Conservation (phyloP, 1,140 invertebrate genomes). For the Thrips palmi region DNA sequence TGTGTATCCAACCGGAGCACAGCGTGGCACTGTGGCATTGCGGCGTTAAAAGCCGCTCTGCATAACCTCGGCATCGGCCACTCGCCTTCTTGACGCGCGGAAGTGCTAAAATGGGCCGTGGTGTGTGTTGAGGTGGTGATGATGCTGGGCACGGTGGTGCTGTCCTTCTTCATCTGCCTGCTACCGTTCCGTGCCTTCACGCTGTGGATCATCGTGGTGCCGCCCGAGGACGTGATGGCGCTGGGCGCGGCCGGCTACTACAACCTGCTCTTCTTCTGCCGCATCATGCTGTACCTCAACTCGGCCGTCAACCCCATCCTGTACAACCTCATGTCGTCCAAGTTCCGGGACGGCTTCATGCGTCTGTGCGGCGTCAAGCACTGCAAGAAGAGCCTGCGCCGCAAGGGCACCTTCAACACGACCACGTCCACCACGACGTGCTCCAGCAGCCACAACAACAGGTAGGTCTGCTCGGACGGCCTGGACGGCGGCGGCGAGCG, state of each 20-base stretch:
- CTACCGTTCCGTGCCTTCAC: conserved; percentile 72
- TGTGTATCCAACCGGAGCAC: not conserved
- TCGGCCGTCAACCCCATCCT: conserved; percentile 80
- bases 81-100: no score
- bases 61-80: no score
- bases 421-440: conserved; percentile 11
- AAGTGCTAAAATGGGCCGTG: no score
- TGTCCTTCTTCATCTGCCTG: conserved; percentile 80
- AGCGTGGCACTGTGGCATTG: not conserved
- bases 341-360: conserved; percentile 68
- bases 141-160: conserved; percentile 76
- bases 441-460: no score
- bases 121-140: no score
- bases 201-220: conserved; percentile 61
- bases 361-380: conserved; percentile 24
- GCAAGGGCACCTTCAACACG: conserved; percentile 15
- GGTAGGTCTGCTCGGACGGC: no score
- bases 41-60: not conserved
- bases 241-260: conserved; percentile 62
- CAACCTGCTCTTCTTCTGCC: conserved; percentile 65
- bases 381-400: no score
- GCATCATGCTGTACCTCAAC: conserved; percentile 75
- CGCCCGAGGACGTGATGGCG: conserved; percentile 37
- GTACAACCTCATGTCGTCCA: conserved; percentile 81
- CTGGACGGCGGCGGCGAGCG: no score